Conservation (phyloP, 2,888 invertebrate species). For the Athripsodes cinereus region DNA sequence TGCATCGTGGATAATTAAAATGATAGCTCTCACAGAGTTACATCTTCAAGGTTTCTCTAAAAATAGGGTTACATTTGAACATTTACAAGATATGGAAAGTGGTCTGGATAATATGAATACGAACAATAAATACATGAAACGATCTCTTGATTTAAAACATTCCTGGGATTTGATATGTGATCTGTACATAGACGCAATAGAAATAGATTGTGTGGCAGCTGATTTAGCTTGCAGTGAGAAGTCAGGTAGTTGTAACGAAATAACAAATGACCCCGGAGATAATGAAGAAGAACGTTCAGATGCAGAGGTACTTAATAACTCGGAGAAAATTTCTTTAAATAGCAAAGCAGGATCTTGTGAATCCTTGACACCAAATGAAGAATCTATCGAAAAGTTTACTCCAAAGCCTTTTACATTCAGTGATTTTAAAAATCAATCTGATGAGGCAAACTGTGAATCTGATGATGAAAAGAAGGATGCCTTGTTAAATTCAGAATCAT, state of each 20-base stretch:
- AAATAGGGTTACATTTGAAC: slow-evolving; percentile 13
- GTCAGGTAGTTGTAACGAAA: slow-evolving; percentile 36
- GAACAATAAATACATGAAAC: slow-evolving; percentile 36
- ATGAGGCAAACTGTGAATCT: slow-evolving; percentile 30
- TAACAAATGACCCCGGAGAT: slow-evolving; percentile 42
- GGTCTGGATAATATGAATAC: not conserved
- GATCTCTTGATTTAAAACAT: slow-evolving; percentile 54
- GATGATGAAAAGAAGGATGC: slow-evolving; percentile 27
- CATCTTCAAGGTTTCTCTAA: slow-evolving; percentile 19
- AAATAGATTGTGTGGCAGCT: slow-evolving; percentile 24
- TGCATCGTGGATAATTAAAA: slow-evolving; percentile 85
- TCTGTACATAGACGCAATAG: slow-evolving; percentile 41
- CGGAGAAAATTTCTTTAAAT: slow-evolving; percentile 15
- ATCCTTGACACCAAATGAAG: slow-evolving; percentile 36
- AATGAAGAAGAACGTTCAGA: slow-evolving; percentile 35
- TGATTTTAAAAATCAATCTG: slow-evolving; percentile 48
- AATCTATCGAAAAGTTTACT: slow-evolving; percentile 33
- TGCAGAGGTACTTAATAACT: slow-evolving; percentile 37
- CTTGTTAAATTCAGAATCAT: slow-evolving; percentile 23
- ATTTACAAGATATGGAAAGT: slow-evolving; percentile 14
- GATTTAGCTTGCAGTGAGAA: slow-evolving; percentile 23
- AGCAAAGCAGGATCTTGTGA: slow-evolving; percentile 10
- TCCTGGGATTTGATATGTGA: slow-evolving; percentile 58
- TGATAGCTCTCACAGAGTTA: slow-evolving; percentile 79
- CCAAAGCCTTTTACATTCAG: slow-evolving; percentile 51